Evolutionary conservation across 2,797 vertebrate genomes (phyloP).

Genomic region (Poecilia wingei): DNA sequence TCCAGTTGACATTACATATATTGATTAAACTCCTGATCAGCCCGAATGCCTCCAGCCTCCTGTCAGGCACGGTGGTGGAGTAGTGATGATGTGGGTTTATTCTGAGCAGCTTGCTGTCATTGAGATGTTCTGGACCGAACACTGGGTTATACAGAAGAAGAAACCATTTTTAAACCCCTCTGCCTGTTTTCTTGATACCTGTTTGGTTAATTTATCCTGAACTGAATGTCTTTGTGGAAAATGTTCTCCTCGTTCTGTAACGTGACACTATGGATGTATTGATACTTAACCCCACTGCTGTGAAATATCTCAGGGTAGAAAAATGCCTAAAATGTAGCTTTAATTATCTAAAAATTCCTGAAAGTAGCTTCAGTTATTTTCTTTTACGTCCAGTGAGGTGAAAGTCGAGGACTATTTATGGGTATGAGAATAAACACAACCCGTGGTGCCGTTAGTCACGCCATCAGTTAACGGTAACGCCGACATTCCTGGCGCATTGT

Average conservation of each 20-base stretch:
- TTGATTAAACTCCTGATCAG: too few species aligned
- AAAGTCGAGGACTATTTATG: slow-evolving; percentile 22
- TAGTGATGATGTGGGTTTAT: too few species aligned
- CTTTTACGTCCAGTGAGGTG: background rate
- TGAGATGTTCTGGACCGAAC: too few species aligned
- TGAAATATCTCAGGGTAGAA: background rate
- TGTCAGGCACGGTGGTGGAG: too few species aligned
- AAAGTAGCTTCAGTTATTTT: background rate
- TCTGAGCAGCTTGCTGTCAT: too few species aligned
- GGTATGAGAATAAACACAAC: slow-evolving; percentile 52
- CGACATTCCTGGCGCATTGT: slow-evolving; percentile 56
- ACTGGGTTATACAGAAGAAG: too few species aligned
- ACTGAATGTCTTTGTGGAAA: background rate
- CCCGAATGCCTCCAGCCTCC: too few species aligned
- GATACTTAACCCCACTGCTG: slow-evolving; percentile 18
- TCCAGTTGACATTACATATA: too few species aligned
- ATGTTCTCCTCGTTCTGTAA: slow-evolving; percentile 33
- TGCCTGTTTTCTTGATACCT: background rate
- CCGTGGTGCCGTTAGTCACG: slow-evolving; percentile 41
- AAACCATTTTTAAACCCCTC: background rate
- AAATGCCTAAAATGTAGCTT: background rate
- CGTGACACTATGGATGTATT: slow-evolving; percentile 22
- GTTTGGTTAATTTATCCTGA: background rate
- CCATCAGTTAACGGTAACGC: slow-evolving; percentile 50
- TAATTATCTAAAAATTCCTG: background rate